A percentile compares a stretch with the other conserved stretches of the same genome.
These are phyloP conservation scores for Bettongia penicillata DNA, from an alignment of 2,113 vertebrate species.

Conservation along the genomic window DNA sequence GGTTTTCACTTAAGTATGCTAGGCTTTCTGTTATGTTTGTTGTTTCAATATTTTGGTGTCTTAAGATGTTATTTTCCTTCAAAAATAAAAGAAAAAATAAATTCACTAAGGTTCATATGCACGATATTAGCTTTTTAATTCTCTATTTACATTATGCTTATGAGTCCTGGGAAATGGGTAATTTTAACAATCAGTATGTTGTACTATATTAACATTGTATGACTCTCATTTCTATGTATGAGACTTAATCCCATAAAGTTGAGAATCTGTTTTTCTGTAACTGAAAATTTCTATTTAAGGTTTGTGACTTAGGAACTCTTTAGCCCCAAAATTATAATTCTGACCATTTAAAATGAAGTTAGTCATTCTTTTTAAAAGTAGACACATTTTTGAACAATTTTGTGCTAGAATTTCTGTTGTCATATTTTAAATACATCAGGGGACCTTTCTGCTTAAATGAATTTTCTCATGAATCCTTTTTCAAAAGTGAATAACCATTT, in stretches of 20 bases:
- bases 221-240: background rate
- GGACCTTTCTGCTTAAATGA: constrained; percentile 25
- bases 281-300: background rate
- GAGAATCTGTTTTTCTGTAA: background rate
- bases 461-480: background rate
- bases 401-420: constrained; percentile 8
- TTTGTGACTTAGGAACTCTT: background rate
- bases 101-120: constrained; percentile 65
- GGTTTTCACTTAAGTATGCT: constrained; percentile 69
- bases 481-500: constrained; percentile 22
- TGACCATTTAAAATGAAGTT: background rate
- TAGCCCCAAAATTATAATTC: background rate
- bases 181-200: constrained; percentile 55
- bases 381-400: constrained; percentile 8
- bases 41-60: constrained; percentile 38
- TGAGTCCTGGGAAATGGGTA: constrained; percentile 62
- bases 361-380: background rate
- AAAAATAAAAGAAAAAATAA: constrained; percentile 22
- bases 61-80: constrained; percentile 69
- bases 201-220: background rate
- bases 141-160: constrained; percentile 45
- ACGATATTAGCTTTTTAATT: constrained; percentile 66
- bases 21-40: constrained; percentile 59
- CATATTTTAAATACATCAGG: constrained; percentile 15
- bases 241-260: background rate